Conservation (phyloP, 2,113 vertebrate genomes). For the Forbesichthys papilliferus region DNA sequence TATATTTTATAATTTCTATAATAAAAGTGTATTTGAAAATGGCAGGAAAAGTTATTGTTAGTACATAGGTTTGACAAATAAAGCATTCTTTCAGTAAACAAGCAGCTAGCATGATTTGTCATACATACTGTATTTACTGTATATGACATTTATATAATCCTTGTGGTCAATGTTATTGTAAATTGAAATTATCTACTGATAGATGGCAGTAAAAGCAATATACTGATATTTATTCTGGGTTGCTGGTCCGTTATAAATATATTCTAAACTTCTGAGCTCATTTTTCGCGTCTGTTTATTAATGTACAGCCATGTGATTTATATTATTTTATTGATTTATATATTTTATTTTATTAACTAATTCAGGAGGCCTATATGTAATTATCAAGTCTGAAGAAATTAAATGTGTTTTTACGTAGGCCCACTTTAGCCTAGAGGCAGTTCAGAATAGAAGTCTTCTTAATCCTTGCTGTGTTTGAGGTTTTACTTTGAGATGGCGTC, state of each 20-base stretch:
- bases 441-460: no score
- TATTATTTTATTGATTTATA: no score
- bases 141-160: background rate
- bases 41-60: background rate
- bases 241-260: no score
- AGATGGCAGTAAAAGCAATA: slow-evolving; percentile 59
- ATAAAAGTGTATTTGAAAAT: background rate
- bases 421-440: no score
- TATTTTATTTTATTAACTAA: no score
- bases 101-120: background rate
- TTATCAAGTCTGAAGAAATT: no score
- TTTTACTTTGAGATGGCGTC: slow-evolving; percentile 57
- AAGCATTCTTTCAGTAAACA: background rate
- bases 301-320: no score
- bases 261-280: no score
- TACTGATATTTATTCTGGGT: no score
- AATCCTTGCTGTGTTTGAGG: slow-evolving; percentile 2
- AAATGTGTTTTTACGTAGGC: no score
- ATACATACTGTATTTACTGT: background rate
- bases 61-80: background rate
- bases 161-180: background rate
- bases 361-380: no score
- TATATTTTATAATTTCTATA: background rate
- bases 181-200: slow-evolving; percentile 28
- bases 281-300: no score